A percentile compares a stretch with the other conserved stretches of the same genome.
phyloP scores from a whole-genome alignment of 2,797 vertebrate species.

The Girardinus metallicus region DNA sequence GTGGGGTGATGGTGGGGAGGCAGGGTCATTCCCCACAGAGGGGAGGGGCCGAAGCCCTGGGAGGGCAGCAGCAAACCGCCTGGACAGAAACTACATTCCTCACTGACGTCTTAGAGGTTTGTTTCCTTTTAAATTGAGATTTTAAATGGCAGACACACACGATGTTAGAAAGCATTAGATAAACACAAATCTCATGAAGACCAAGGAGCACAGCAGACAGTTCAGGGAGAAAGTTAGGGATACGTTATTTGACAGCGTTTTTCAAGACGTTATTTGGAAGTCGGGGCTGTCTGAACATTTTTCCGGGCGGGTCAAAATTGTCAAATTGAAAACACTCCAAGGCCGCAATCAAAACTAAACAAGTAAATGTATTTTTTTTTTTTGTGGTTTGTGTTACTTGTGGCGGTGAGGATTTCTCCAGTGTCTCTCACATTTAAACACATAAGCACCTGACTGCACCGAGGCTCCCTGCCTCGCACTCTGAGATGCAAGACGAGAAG shows the following conservation, averaged over 20 bases:
- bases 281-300: neutral
- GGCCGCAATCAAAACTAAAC: no score
- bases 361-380: no score
- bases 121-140: neutral
- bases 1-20: slow-evolving; percentile 80
- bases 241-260: neutral
- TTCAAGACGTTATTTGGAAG: neutral
- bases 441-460: neutral
- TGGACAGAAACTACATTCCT: slow-evolving; percentile 23
- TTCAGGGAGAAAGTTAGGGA: neutral
- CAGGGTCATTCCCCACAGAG: slow-evolving; percentile 86
- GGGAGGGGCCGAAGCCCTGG: slow-evolving; percentile 80
- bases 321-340: no score
- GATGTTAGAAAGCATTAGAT: neutral
- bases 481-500: no score
- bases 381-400: no score
- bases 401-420: no score
- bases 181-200: neutral
- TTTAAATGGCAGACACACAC: neutral
- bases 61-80: slow-evolving; percentile 84
- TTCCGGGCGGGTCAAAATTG: no score
- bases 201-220: neutral
- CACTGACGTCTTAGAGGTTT: no score
- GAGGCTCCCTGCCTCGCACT: neutral
- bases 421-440: neutral